Conservation (phyloP, 1,140 invertebrate genomes). For the Neodiprion lecontei region DNA sequence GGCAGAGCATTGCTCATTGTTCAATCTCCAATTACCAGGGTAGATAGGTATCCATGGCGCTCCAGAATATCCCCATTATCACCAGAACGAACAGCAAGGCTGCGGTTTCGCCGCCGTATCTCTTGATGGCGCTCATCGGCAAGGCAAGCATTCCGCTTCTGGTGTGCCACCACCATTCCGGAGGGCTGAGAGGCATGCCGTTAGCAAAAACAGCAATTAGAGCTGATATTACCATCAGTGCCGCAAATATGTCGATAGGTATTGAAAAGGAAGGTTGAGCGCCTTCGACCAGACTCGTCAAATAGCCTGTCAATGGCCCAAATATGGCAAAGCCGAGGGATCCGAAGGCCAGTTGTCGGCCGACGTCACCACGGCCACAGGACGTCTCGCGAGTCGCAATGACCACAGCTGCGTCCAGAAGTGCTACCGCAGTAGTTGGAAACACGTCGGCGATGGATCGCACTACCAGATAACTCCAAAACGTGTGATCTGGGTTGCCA, state of each 20-base stretch:
- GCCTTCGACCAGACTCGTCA: conserved; percentile 41
- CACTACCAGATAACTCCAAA: conserved; percentile 75
- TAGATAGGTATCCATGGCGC: conserved; percentile 78
- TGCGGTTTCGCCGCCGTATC: conserved; percentile 74
- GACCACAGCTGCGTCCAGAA: conserved; percentile 79
- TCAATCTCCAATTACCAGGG: conserved; percentile 65
- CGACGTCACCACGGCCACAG: conserved; percentile 78
- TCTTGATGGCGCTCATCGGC: conserved; percentile 75
- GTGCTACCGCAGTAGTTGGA: conserved; percentile 71
- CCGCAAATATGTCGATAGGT: conserved; percentile 67
- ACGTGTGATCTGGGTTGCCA: conserved; percentile 70
- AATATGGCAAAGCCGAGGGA: conserved; percentile 75
- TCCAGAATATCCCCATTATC: conserved; percentile 78
- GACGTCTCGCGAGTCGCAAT: conserved; percentile 82
- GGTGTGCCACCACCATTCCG: conserved; percentile 85
- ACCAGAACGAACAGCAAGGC: conserved; percentile 73
- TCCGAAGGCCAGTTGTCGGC: conserved; percentile 79
- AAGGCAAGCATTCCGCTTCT: conserved; percentile 76
- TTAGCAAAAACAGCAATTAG: conserved; percentile 69
- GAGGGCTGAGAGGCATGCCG: conserved; percentile 76
- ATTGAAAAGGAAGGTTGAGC: conserved; percentile 53
- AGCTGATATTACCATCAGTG: conserved; percentile 69
- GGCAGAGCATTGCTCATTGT: background rate
- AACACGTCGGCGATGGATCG: conserved; percentile 80
- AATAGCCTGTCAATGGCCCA: conserved; percentile 70